Base-by-base conservation (phyloP, 53 echinoderm and acorn worm species). In the Arbacia lixula region DNA sequence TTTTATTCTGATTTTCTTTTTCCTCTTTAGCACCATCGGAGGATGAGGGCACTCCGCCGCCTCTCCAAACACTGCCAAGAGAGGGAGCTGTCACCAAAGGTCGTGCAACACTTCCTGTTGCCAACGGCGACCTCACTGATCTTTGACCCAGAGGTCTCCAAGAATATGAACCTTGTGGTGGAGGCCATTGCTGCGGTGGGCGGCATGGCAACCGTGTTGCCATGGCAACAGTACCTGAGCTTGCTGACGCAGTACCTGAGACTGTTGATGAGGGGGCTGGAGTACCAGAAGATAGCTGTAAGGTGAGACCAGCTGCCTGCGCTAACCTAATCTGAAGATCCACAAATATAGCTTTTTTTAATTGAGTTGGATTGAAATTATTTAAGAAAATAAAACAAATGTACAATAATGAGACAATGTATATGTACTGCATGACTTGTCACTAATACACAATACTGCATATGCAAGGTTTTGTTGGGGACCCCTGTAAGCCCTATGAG, bases 241-340 rank as follows among this genome's bases (percentile, higher is more conserved):
- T 54, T 98, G 0, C 88, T 98, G 46, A 90, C 92, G 80, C 98
- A 98, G 87, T 98, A 94, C 55, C 41, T 98, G 58, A 82, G 90
- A n/a, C 64, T 98, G n/a, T 73, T 98, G 37, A 72, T 90, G 32
- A 88, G 57, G 24, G 83, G 86, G 30, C 14, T 91, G 0, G 94
- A 98, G 11, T 87, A 86, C 43, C 98, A 94, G 90, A 98, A 98
- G 66, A 86, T 84, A 5, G 91, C 92, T 31, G 98, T 98, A 6
- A 98, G 94, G 98, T 98, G 65, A 60, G 71, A 42, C 28, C 43
- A 33, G n/a, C n/a, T n/a, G n/a, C n/a, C n/a, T n/a, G n/a, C n/a
- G n/a, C n/a, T n/a, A n/a, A n/a, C n/a, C n/a, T n/a, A n/a, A n/a
- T n/a, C n/a, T n/a, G n/a, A n/a, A n/a, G n/a, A n/a, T n/a, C n/a